These are phyloP conservation scores for Phoeniculus purpureus DNA, from an alignment of 2,797 vertebrate genomes.

Conservation along the genomic window DNA sequence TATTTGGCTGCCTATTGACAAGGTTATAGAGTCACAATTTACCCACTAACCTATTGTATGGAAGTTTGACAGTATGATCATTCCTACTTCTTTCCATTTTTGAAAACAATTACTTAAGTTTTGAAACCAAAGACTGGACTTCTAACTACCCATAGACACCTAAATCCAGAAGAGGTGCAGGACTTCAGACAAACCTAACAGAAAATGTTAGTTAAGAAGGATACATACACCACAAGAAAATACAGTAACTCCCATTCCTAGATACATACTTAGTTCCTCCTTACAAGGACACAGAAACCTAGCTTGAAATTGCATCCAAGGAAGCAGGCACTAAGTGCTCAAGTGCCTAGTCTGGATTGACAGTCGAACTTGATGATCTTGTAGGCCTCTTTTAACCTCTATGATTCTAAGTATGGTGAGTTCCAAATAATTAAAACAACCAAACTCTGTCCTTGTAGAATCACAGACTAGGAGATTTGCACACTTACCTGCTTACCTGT, in stretches of 20 bases:
- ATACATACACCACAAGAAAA: background rate
- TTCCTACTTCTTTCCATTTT: background rate
- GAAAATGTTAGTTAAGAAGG: background rate
- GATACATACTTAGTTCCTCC: background rate
- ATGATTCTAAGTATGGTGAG: background rate
- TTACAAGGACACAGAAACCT: background rate
- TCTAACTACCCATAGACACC: background rate
- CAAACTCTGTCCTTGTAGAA: background rate
- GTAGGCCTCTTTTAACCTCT: too few relatives aligned
- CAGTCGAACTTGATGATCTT: too few relatives aligned
- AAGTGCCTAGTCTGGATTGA: background rate
- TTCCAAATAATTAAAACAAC: background rate
- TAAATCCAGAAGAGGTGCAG: background rate
- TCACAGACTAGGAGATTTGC: background rate
- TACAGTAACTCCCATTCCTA: background rate
- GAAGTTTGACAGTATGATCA: background rate
- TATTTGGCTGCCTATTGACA: background rate
- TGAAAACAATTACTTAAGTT: background rate
- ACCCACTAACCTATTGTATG: background rate
- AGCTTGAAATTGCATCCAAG: background rate
- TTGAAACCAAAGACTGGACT: background rate
- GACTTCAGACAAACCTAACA: background rate
- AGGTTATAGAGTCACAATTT: background rate
- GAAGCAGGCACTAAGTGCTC: background rate
- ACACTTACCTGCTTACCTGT: background rate